Percentiles rank a stretch among this genome's conserved stretches.
Conservation (phyloP, 2,888 invertebrate genomes). For the Heteromyza rotundicornis region DNA sequence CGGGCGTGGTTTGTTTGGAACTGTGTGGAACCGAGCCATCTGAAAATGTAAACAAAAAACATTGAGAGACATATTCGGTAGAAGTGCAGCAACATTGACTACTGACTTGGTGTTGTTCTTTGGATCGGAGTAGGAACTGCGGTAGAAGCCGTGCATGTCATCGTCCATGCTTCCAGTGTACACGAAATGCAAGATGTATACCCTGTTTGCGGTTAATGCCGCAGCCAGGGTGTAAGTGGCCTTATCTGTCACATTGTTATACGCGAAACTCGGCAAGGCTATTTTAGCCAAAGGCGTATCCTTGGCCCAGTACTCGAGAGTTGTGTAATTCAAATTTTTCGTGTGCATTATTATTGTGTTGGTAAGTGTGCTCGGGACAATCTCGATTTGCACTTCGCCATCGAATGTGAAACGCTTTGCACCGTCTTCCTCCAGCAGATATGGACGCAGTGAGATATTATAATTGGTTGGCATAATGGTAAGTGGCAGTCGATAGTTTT, state of each 20-base stretch:
- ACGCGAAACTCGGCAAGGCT: constrained; percentile 26
- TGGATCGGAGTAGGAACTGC: constrained; percentile 57
- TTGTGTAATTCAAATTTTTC: constrained; percentile 59
- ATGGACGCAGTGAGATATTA: constrained; percentile 64
- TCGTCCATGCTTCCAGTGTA: constrained; percentile 66
- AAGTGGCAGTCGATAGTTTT: constrained; percentile 48
- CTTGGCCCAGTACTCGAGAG: constrained; percentile 39
- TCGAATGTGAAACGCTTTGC: constrained; percentile 43
- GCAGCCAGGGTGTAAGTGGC: constrained; percentile 50
- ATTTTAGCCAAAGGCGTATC: constrained; percentile 35
- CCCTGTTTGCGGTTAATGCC: constrained; percentile 45
- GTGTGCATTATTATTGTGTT: constrained; percentile 64
- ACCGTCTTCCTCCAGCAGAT: constrained; percentile 50
- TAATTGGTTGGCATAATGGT: constrained; percentile 65
- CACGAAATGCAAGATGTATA: constrained; percentile 63
- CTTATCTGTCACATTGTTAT: constrained; percentile 52
- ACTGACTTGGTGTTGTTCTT: constrained; percentile 55
- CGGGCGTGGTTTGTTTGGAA: constrained; percentile 74
- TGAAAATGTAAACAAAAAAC: constrained; percentile 36
- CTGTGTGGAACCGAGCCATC: constrained; percentile 72
- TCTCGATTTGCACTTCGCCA: constrained; percentile 61
- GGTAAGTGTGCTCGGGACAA: constrained; percentile 61
- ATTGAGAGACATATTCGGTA: background rate
- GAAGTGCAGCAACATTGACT: background rate
- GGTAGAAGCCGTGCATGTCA: constrained; percentile 66